Base-by-base conservation (phyloP, 2,797 vertebrate genomes). In the Aeoliscus strigatus region DNA sequence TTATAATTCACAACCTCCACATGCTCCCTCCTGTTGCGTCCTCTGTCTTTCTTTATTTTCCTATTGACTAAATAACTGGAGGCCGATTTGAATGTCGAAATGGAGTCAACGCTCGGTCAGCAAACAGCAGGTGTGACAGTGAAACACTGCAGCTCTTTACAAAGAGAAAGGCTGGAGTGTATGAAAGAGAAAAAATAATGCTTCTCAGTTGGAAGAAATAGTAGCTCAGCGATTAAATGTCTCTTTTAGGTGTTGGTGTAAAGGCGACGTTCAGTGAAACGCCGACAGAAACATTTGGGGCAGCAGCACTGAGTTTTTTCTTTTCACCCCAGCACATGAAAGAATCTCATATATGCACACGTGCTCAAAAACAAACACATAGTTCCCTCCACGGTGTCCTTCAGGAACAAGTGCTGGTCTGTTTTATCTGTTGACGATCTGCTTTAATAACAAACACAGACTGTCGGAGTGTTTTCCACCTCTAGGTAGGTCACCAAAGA, bases 381-480 rank as follows among this genome's bases (percentile, higher is more conserved):
- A 27, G 11, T 45, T 13, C 34, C 46, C 8, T n/a, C 2, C 32
- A 5, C 37, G 25, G 46, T 42, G 42, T 64, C 56, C 47, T 76
- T 58, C 58, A 69, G 73, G 76, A 77, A 70, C 49, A 58, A 58
- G 15, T 3, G 12, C 47, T 58, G 45, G 17, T 77, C 79, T 89
- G 86, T 78, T 87, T 86, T 81, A 47, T 58, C 56, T 51, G 83
- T 87, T 61, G 26, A 56, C 66, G 25, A 29, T 45, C 52, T 28
- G 1, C 42, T 60, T 51, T 81, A 85, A 87, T 73, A 87, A 80
- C 66, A 83, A 83, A 73, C 21, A 35, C 84, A 89, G 84, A 66
- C 80, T 28, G 77, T 86, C 83, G 83, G 70, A 75, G 39, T 73
- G 43, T 62, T 63, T 39, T 62, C 51, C 54, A 45, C 57, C 60